These are phyloP conservation scores for Neomonachus schauinslandi DNA, from an alignment of 2,113 vertebrate species.

Conservation along the genomic window DNA sequence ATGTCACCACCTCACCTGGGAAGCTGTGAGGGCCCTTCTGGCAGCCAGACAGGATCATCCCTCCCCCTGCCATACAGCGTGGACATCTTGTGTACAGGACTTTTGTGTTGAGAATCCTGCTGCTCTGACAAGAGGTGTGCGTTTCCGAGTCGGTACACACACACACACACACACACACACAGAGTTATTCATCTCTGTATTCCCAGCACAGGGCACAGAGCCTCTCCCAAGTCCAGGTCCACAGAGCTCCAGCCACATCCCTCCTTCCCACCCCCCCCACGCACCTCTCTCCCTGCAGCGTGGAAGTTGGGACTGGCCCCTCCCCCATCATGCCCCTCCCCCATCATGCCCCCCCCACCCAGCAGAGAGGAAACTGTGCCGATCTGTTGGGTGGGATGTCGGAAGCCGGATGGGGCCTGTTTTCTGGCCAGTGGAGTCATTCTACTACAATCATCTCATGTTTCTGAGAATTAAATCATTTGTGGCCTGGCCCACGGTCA, in stretches of 20 bases:
- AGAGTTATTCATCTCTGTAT: not conserved
- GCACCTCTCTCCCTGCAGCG: not conserved
- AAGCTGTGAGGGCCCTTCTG: not conserved
- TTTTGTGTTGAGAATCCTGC: not conserved
- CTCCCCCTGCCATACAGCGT: not conserved
- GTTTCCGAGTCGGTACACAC: not conserved
- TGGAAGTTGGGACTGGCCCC: not conserved
- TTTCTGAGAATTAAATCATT: conserved; percentile 11
- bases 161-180: not conserved
- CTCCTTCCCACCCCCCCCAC: not conserved
- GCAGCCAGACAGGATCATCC: not conserved
- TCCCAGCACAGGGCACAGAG: not conserved
- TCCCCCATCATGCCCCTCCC: not conserved
- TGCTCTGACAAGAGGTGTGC: not conserved
- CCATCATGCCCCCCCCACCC: no score
- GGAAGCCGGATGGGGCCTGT: not conserved
- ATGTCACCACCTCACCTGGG: not conserved
- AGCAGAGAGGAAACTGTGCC: not conserved
- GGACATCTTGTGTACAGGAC: not conserved
- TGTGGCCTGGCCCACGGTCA: not conserved
- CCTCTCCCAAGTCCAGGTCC: not conserved
- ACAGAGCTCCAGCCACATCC: not conserved
- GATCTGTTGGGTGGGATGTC: not conserved
- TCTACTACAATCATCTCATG: not conserved
- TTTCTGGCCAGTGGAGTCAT: not conserved